These are phyloP conservation scores for Coenonympha arcania DNA, from an alignment of 2,888 invertebrate species.

Conservation along the genomic window DNA sequence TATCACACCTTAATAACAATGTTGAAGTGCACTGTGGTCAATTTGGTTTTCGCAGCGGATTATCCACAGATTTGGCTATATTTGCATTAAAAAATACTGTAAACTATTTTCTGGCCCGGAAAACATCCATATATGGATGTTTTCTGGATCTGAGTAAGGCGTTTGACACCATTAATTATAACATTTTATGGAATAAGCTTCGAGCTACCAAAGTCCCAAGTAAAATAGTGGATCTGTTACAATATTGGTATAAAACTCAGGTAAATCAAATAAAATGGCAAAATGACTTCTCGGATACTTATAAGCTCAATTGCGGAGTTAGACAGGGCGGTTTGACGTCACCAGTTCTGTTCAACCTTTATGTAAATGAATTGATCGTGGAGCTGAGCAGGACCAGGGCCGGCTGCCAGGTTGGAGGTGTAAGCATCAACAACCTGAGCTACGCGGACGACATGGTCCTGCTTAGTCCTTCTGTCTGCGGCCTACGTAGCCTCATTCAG, in stretches of 20 bases:
- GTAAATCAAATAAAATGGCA: not conserved
- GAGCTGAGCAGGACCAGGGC: too few relatives aligned
- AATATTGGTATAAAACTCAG: not conserved
- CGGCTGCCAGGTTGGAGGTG: too few relatives aligned
- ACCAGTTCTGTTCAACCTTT: constrained; percentile 1
- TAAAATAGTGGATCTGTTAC: not conserved
- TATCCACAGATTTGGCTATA: not conserved
- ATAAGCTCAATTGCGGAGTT: constrained; percentile 4
- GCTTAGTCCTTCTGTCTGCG: not conserved
- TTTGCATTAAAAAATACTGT: not conserved
- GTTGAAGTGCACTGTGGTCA: not conserved
- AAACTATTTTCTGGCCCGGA: not conserved
- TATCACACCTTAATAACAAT: not conserved
- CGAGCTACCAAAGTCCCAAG: not conserved
- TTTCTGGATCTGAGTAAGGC: constrained; percentile 8
- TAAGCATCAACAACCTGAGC: too few relatives aligned
- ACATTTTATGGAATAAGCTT: constrained; percentile 5
- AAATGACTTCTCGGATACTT: not conserved
- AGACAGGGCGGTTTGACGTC: constrained; percentile 8
- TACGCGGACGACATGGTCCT: too few relatives aligned
- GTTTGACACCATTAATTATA: constrained; percentile 7
- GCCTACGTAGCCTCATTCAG: not conserved
- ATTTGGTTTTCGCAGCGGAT: not conserved
- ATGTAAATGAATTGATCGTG: not conserved
- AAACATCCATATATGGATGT: constrained; percentile 6